These are phyloP conservation scores for Agriopis aurantiaria DNA, from an alignment of 2,888 invertebrate genomes.

Conservation along the genomic window DNA sequence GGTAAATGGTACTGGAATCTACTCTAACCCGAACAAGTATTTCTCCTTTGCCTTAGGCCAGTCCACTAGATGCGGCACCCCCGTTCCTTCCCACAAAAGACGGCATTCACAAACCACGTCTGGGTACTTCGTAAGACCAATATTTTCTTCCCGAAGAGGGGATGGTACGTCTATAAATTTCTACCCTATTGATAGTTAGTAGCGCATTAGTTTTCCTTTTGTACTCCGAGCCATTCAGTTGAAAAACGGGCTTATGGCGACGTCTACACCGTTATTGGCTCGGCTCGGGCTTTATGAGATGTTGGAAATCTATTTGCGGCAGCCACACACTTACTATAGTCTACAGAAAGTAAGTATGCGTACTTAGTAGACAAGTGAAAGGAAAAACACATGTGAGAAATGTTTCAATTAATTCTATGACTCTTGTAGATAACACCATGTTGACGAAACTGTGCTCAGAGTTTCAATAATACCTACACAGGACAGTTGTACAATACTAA, in stretches of 20 bases:
- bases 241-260: slow-evolving; percentile 73
- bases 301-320: slow-evolving; percentile 20
- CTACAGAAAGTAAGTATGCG: no score
- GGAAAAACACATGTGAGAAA: neutral
- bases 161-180: slow-evolving; percentile 79
- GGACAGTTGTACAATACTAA: no score
- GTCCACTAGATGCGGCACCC: slow-evolving; percentile 46
- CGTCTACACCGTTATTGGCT: slow-evolving; percentile 57
- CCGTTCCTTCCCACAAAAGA: slow-evolving; percentile 69
- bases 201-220: slow-evolving; percentile 82
- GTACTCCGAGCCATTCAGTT: slow-evolving; percentile 74
- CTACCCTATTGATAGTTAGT: slow-evolving; percentile 82
- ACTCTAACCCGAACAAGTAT: neutral
- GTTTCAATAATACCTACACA: no score
- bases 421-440: no score
- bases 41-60: slow-evolving; percentile 44
- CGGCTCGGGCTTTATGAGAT: slow-evolving; percentile 33
- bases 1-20: neutral
- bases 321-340: neutral
- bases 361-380: neutral
- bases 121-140: slow-evolving; percentile 83
- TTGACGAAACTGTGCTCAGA: no score
- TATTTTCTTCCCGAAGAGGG: slow-evolving; percentile 82
- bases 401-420: no score
- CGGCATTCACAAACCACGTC: slow-evolving; percentile 79